phyloP scores from a whole-genome alignment of 2,797 vertebrate species.

The Sorex maritimensis region DNA sequence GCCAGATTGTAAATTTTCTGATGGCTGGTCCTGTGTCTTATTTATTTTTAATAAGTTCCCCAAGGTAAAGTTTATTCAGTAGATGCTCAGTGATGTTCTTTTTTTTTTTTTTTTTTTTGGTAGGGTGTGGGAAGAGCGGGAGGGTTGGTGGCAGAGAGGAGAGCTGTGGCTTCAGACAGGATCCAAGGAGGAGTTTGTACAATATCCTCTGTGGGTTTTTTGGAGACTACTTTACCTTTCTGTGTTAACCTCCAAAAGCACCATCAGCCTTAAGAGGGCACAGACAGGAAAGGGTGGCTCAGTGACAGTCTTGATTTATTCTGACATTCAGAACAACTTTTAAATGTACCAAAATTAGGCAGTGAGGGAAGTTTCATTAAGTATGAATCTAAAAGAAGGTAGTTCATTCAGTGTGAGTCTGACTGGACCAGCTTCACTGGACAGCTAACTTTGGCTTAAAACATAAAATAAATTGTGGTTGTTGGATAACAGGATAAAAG shows the following conservation, averaged over 20 bases:
- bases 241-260: too few species aligned
- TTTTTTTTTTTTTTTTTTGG: background rate
- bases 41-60: constrained; percentile 31
- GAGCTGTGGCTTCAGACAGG: too few species aligned
- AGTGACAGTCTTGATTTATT: constrained; percentile 24
- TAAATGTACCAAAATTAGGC: too few species aligned
- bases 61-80: background rate
- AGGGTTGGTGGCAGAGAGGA: too few species aligned
- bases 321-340: background rate
- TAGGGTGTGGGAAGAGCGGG: too few species aligned
- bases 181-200: too few species aligned
- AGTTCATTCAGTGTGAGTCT: too few species aligned
- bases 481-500: constrained; percentile 61
- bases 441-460: constrained; percentile 60
- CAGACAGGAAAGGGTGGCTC: too few species aligned
- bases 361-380: too few species aligned
- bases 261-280: too few species aligned
- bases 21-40: background rate
- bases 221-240: too few species aligned
- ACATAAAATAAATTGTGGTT: constrained; percentile 66
- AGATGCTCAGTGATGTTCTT: constrained; percentile 23
- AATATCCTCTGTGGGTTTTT: too few species aligned
- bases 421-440: constrained; percentile 26
- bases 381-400: background rate
- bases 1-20: constrained; percentile 42